Base-by-base conservation (phyloP, 2,888 invertebrate species). In the Belgica antarctica region DNA sequence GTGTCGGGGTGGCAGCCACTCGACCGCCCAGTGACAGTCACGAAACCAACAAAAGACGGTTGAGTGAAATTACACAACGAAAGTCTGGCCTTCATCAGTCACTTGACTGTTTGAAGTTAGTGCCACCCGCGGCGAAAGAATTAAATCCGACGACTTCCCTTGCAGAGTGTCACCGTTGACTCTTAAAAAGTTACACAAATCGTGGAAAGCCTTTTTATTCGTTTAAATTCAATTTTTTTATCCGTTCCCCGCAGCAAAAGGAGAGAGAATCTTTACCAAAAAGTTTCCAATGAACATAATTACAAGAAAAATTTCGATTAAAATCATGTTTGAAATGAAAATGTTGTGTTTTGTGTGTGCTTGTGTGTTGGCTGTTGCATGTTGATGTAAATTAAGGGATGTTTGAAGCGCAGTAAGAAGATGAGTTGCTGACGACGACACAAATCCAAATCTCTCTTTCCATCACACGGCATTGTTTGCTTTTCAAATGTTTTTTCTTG, bases 391-490 rank as follows among this genome's bases (percentile, higher is more conserved):
- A 31, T 31, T 3, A 12, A 41, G n/a, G n/a, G 41, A 41, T 41
- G 41, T 41, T 41, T 12, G 34, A 31, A 31, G 34, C 34, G 34
- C 41, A 41, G 41, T 31, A 12, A n/a, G 31, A 31, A 31, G 41
- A 4, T 41, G 4, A 41, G 34, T 31, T n/a, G 34, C 12, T 12
- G 41, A 41, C 10, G 52, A 15, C 24, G 52, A 22, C 15, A 22
- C n/a, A 46, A 15, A 15, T 46, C 46, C 46, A 46, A n/a, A 7
- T 15, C 7, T 62, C 28, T 62, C 34, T 34, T 19, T 65, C 46
- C 46, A 66, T 66, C 65, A 66, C 65, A 66, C 28, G 47, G 47
- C 27, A 31, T 31, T 31, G 4, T 31, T 31, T 31, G 4, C 5
- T 31, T 31, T 7, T 31, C 31, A 31, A 31, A 7, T 31, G n/a